phyloP scores from a whole-genome alignment of 2,888 invertebrate genomes.

The Drosophila monieri region DNA sequence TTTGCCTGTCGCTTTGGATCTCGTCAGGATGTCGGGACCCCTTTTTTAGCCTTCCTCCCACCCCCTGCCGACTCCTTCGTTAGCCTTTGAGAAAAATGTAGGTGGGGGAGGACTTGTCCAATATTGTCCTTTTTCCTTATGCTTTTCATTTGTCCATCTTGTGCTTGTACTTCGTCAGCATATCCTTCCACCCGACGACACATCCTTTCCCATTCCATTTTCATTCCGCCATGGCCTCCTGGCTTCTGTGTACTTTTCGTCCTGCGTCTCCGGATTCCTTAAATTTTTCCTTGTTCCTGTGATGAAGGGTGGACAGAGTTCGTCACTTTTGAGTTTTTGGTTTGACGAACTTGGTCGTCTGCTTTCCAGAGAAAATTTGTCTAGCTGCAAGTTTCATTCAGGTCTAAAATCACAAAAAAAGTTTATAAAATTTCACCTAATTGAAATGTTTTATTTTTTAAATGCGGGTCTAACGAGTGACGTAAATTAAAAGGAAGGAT shows the following conservation, averaged over 20 bases:
- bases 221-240: slow-evolving; percentile 10
- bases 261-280: slow-evolving; percentile 12
- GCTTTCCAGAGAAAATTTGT: slow-evolving; percentile 18
- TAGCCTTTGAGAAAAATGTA: slow-evolving; percentile 51
- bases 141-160: slow-evolving; percentile 76
- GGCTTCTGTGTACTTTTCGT: slow-evolving; percentile 46
- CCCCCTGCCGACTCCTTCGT: slow-evolving; percentile 7
- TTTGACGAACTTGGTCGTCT: slow-evolving; percentile 67
- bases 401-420: slow-evolving; percentile 46
- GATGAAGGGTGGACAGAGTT: slow-evolving; percentile 66
- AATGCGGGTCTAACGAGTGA: slow-evolving; percentile 46
- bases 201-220: slow-evolving; percentile 21
- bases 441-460: slow-evolving; percentile 67
- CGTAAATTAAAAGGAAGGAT: slow-evolving; percentile 24
- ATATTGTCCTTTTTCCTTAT: slow-evolving; percentile 78
- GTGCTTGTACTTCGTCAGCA: slow-evolving; percentile 55
- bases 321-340: slow-evolving; percentile 70
- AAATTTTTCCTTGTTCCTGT: slow-evolving; percentile 31
- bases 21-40: slow-evolving; percentile 59
- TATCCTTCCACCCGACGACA: slow-evolving; percentile 27
- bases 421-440: slow-evolving; percentile 64
- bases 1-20: slow-evolving; percentile 71
- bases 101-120: slow-evolving; percentile 59
- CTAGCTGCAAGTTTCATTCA: slow-evolving; percentile 26
- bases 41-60: slow-evolving; percentile 12